Evolutionary conservation across 1,140 invertebrate species (phyloP).

Genomic region (Microplitis demolitor): DNA sequence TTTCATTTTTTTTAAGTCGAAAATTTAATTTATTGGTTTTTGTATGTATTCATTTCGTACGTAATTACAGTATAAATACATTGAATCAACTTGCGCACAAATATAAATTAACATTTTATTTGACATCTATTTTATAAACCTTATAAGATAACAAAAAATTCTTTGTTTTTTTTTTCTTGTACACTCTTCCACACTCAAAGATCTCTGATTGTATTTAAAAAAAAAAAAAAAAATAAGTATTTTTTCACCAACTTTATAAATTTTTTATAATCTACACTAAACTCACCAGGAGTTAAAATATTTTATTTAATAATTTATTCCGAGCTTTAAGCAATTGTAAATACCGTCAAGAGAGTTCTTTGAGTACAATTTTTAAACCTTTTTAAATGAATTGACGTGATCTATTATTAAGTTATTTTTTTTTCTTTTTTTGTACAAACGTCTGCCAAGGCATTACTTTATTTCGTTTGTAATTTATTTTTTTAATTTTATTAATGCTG

Average conservation of each 20-base stretch:
- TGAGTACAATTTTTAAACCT: background rate
- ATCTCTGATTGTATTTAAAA: slow-evolving; percentile 1
- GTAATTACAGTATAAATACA: slow-evolving; percentile 25
- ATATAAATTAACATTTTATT: slow-evolving; percentile 19
- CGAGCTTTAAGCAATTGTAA: background rate
- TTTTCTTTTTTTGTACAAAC: background rate
- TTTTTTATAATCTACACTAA: background rate
- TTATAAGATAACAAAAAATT: background rate
- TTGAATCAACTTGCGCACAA: slow-evolving; percentile 12
- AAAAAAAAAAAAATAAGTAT: background rate
- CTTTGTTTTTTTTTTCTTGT: background rate
- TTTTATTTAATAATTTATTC: background rate
- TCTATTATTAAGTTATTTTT: background rate
- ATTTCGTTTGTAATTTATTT: too few species aligned
- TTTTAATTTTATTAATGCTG: background rate
- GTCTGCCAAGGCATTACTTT: background rate
- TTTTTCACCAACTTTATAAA: background rate
- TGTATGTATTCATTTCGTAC: slow-evolving; percentile 7
- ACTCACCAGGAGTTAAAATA: slow-evolving; percentile 4
- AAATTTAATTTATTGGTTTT: slow-evolving; percentile 3
- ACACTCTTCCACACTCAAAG: slow-evolving; percentile 8
- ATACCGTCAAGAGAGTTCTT: slow-evolving; percentile 12
- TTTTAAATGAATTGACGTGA: background rate
- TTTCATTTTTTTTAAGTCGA: background rate
- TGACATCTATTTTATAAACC: slow-evolving; percentile 8